Evolutionary conservation across 2,113 vertebrate genomes (phyloP), one percentile per base, ranked within the genome.

Genomic region (Tragulus kanchil): DNA sequence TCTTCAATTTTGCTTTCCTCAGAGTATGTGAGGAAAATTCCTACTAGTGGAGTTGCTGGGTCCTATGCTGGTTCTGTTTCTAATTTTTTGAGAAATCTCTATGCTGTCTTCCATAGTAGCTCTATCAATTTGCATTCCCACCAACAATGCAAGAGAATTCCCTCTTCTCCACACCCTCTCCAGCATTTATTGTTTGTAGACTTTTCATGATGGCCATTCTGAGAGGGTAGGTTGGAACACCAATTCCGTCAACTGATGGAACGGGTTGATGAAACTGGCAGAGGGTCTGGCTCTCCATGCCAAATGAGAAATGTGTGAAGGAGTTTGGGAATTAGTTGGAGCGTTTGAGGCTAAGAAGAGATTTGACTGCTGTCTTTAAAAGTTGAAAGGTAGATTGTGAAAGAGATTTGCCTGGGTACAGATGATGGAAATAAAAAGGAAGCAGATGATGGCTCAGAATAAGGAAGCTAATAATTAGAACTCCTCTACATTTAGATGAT

Each of bases 271-370:
- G 86, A 64, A 92, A 62, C 9, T 42, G 9, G 3, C 59, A 52
- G 58, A 67, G 45, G 73, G 19, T 67, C n/a, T 97, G 15, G 14
- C 19, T 71, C n/a, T 42, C 79, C n/a, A 50, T 31, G 14, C 0
- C 42, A 83, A 86, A 25, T 78, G 52, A 88, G 26, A 65, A 82
- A 61, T 78, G 59, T 85, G 48, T 58, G 45, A 92, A 69, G 56
- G 84, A 69, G 42, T 1, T 1, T 23, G 67, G 59, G n/a, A 14
- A n/a, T 81, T 28, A 48, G 19, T 15, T 90, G 54, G 83, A 56
- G 50, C 11, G 48, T 81, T 64, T 71, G 87, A 95, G 62, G 84
- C 28, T 62, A 17, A 79, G 83, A 94, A 73, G 19, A 94, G 23
- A 92, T 64, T 85, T 73, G 73, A 79, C 31, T 69, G 8, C 12